These are phyloP conservation scores for Thelaira solivaga DNA, from an alignment of 2,888 invertebrate species.

Conservation along the genomic window DNA sequence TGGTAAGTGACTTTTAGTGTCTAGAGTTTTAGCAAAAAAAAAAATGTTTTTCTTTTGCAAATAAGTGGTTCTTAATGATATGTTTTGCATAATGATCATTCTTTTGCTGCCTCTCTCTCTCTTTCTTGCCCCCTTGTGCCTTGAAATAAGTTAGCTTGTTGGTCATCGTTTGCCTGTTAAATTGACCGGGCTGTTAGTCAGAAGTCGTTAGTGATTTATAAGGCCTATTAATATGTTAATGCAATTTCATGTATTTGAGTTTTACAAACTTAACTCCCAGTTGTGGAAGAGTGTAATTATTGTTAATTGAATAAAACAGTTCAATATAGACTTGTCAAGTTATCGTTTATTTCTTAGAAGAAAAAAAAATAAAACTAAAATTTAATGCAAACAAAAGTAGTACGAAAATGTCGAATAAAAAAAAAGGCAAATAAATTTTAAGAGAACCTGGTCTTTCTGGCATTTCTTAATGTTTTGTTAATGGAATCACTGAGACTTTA, in stretches of 20 bases:
- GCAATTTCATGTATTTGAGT: slow-evolving; percentile 52
- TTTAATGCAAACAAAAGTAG: slow-evolving; percentile 7
- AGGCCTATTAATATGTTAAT: slow-evolving; percentile 57
- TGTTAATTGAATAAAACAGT: slow-evolving; percentile 57
- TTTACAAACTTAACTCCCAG: slow-evolving; percentile 41
- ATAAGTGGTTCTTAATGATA: slow-evolving; percentile 72
- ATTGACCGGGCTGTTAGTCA: slow-evolving; percentile 23
- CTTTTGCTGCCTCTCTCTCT: not conserved
- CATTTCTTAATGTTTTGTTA: slow-evolving; percentile 21
- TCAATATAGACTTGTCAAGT: slow-evolving; percentile 45
- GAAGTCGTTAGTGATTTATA: slow-evolving; percentile 46
- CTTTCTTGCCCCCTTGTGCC: not conserved
- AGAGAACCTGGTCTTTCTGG: not conserved
- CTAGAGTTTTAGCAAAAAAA: slow-evolving; percentile 8
- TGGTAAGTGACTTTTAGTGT: slow-evolving; percentile 41
- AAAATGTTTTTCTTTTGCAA: not conserved
- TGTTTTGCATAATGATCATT: slow-evolving; percentile 72
- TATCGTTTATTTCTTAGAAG: slow-evolving; percentile 8
- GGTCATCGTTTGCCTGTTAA: slow-evolving; percentile 2
- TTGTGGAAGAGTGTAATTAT: slow-evolving; percentile 55
- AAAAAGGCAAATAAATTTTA: slow-evolving; percentile 4
- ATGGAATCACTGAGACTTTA: not conserved
- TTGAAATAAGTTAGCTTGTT: not conserved
- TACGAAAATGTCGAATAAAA: not conserved
- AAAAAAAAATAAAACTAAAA: slow-evolving; percentile 3